These are phyloP conservation scores for Varecia variegata DNA, from an alignment of 2,797 vertebrate species.

Conservation along the genomic window DNA sequence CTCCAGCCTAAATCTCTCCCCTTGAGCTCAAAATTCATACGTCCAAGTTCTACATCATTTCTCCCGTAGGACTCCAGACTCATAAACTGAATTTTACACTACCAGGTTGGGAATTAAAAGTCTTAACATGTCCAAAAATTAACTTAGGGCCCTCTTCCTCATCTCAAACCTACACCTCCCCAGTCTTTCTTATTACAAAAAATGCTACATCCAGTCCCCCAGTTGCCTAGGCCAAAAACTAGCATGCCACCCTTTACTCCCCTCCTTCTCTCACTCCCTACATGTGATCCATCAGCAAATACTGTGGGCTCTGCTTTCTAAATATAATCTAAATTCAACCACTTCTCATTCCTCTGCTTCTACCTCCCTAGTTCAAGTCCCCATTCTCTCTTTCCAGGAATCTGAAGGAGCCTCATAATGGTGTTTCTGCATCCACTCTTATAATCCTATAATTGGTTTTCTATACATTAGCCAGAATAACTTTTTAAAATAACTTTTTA, in stretches of 20 bases:
- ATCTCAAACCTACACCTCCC: not conserved
- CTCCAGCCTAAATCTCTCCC: not conserved
- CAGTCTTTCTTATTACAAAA: not conserved
- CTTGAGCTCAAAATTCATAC: not conserved
- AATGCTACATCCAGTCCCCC: not conserved
- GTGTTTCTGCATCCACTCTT: not conserved
- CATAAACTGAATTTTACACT: not conserved
- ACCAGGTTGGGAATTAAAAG: conserved; percentile 4
- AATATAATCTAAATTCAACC: not conserved
- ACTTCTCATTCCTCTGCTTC: not conserved
- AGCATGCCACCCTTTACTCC: not conserved
- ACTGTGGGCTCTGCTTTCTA: not conserved
- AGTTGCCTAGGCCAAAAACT: not conserved
- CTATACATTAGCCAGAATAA: not conserved
- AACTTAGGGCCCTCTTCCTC: not conserved
- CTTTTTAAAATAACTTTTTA: not conserved
- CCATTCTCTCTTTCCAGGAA: not conserved
- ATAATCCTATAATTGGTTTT: not conserved
- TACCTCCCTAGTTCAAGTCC: not conserved
- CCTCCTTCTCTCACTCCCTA: not conserved
- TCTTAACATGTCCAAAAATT: not conserved
- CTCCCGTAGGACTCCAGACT: not conserved
- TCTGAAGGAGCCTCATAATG: not conserved
- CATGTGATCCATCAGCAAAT: not conserved
- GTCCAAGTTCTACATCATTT: not conserved